Evolutionary conservation across 2,888 invertebrate genomes (phyloP), one percentile per base, ranked within the genome.

Genomic region (Mythimna pallens): DNA sequence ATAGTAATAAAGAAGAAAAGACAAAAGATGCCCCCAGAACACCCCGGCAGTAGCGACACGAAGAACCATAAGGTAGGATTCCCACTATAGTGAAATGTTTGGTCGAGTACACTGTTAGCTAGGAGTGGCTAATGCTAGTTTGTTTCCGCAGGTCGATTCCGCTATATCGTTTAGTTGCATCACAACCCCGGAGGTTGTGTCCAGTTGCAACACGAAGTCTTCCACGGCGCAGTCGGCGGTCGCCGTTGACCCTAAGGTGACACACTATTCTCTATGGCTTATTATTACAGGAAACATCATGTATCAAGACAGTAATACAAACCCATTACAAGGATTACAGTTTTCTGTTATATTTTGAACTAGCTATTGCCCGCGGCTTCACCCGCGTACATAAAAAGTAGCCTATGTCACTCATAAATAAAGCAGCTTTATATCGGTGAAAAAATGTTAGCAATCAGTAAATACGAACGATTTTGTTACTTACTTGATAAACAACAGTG

Each of bases 141-240:
- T 89, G 81, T 92, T 89, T 91, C 81, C 87, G 81, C 95, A 96
- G 96, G 94, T 95, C 87, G 96, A 96, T 89, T 92, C 96, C 75
- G 94, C 95, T 81, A 95, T 96, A 90, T 94, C 96, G 90, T 96
- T 96, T 91, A 95, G 94, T 92, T 96, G 96, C 94, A 96, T 96
- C 94, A 95, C 96, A 87, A 94, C 94, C 72, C 95, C 96, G 72
- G 96, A 95, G 93, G 96, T 95, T 85, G 95, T 94, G 91, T 86
- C 94, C 81, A 94, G 94, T 87, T 95, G 95, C 93, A 94, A 92
- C 91, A 94, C 95, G 76, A 94, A 95, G 58, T 87, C 95, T 50
- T 93, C 95, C 69, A 87, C 92, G 55, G 82, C 92, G 55, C 94
- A 91, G 83, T 81, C 94, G 20, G 88, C 93, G 30, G 90, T 92